Evolutionary conservation across 2,797 vertebrate species (phyloP), one percentile per base, ranked within the genome.

Genomic region (Chloroceryle inda): DNA sequence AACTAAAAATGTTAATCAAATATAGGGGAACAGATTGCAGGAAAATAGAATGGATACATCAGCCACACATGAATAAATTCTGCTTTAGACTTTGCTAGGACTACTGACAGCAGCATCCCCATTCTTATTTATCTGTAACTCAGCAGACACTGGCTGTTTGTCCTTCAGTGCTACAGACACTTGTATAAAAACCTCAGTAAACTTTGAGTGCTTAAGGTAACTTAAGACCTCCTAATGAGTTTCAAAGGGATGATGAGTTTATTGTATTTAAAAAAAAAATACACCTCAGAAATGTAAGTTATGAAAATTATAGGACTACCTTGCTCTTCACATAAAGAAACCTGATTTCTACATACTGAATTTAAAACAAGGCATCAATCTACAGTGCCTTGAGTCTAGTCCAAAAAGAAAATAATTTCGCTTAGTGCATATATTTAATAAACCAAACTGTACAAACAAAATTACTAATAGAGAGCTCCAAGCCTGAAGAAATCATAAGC

Each of bases 371-470:
- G 89, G 67, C 74, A 93, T 92, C 88, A 85, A 85, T 89, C 83
- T 91, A 37, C 35, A 88, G 50, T 87, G 78, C 31, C 79, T 84
- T 94, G 85, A 95, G 76, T 92, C 81, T 95, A 90, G 78, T 85
- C 69, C 95, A 75, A n/a, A 78, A 96, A 91, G 45, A 85, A 97
- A 92, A 96, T 89, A 0, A 97, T 97, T 97, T 96, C 89, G 89
- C 92, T 94, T 84, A 90, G 94, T 96, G 87, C 29, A 63, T 91
- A 95, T 93, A 95, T 96, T 97, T 97, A 96, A 97, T 97, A 97
- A 95, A 95, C 53, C 95, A 95, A 97, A 94, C 62, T 77, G 17
- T 88, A 84, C 89, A 94, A 90, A 82, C 27, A 95, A 68, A 97
- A 94, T 93, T 94, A 53, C 37, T 96, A 95, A 94, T 91, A 86